These are phyloP conservation scores for Coelopa pilipes DNA, from an alignment of 2,888 invertebrate genomes.

Conservation along the genomic window DNA sequence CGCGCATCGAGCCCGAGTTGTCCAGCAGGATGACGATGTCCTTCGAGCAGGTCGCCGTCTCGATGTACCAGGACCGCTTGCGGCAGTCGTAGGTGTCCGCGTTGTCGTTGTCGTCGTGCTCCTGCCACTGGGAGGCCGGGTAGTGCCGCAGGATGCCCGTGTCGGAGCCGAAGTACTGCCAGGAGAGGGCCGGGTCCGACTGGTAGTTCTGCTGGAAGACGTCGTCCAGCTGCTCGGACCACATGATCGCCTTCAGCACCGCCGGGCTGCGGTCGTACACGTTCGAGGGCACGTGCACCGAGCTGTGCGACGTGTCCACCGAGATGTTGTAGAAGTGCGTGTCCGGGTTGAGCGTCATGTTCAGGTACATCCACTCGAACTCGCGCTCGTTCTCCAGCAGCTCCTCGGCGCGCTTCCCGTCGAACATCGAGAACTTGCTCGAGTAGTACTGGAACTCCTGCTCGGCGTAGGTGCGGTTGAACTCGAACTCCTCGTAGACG, in stretches of 20 bases:
- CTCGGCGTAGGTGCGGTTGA: conserved; percentile 63
- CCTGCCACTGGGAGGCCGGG: conserved; percentile 82
- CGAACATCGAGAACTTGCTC: conserved; percentile 78
- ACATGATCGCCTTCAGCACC: conserved; percentile 82
- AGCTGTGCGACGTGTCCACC: conserved; percentile 82
- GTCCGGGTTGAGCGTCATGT: conserved; percentile 74
- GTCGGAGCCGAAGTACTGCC: conserved; percentile 98
- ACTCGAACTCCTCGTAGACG: conserved; percentile 73
- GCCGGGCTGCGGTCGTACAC: conserved; percentile 83
- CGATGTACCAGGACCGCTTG: conserved; percentile 94
- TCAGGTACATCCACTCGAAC: conserved; percentile 68
- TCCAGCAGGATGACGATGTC: conserved; percentile 96
- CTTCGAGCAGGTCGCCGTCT: conserved; percentile 97
- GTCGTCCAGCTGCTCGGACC: conserved; percentile 88
- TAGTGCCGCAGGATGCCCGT: conserved; percentile 93
- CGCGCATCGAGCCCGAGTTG: conserved; percentile 96
- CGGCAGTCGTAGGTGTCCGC: conserved; percentile 92
- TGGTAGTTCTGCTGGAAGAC: conserved; percentile 87
- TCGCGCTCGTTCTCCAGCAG: conserved; percentile 55
- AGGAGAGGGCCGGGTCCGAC: conserved; percentile 88
- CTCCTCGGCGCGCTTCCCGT: conserved; percentile 57
- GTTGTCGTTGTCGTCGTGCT: conserved; percentile 62
- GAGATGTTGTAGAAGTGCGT: conserved; percentile 87
- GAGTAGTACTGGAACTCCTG: conserved; percentile 75
- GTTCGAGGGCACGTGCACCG: conserved; percentile 95